Conservation (phyloP, 2,113 vertebrate genomes). For the Trichechus manatus region DNA sequence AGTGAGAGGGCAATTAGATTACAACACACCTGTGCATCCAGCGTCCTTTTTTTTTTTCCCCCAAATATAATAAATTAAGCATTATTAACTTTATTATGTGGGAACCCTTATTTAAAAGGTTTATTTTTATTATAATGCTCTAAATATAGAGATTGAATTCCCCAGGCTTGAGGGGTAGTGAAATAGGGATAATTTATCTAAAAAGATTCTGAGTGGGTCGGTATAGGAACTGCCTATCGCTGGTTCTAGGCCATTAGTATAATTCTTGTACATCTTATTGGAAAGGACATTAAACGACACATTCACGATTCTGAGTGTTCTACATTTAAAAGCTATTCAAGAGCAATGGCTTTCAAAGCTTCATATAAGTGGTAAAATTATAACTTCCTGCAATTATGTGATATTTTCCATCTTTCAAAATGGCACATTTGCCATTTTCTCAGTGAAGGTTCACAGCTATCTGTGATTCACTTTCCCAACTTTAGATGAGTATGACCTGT, state of each 20-base stretch:
- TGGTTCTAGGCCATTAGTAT: not conserved
- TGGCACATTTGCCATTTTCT: not conserved
- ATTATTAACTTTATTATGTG: not conserved
- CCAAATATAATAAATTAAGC: not conserved
- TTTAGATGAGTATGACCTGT: not conserved
- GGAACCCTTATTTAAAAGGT: not conserved
- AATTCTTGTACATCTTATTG: not conserved
- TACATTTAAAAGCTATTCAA: too few species aligned
- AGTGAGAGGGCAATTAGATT: too few species aligned
- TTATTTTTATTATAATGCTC: not conserved
- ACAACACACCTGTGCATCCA: too few species aligned
- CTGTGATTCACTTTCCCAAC: not conserved
- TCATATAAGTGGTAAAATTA: not conserved
- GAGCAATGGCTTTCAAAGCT: not conserved
- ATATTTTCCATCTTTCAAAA: constrained; percentile 43
- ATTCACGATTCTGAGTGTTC: not conserved
- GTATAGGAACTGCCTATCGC: not conserved
- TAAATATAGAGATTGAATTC: not conserved
- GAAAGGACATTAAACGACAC: constrained; percentile 6
- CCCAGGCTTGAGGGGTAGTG: not conserved
- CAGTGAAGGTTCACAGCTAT: not conserved
- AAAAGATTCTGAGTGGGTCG: not conserved
- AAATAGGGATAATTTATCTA: not conserved
- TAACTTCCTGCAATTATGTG: not conserved
- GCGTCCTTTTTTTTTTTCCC: not conserved